These are phyloP conservation scores for Cyclura pinguis DNA, from an alignment of 2,797 vertebrate genomes.

Conservation along the genomic window DNA sequence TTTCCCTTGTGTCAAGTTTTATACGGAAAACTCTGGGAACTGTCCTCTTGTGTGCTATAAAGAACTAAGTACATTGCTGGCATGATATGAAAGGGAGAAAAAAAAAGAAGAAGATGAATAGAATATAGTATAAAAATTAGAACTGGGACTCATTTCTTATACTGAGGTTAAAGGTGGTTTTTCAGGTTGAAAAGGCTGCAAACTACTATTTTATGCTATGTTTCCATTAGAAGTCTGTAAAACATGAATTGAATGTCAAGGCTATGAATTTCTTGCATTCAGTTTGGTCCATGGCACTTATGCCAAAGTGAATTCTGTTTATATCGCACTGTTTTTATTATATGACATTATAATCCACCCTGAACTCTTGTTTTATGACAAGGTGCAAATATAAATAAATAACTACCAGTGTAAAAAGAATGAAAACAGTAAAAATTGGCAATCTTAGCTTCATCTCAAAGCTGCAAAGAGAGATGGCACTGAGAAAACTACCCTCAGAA, in stretches of 20 bases:
- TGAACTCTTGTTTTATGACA: background rate
- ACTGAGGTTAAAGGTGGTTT: too few relatives aligned
- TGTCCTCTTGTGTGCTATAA: background rate
- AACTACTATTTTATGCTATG: background rate
- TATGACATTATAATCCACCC: background rate
- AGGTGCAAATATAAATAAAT: conserved; percentile 1
- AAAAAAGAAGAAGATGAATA: background rate
- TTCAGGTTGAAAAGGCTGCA: background rate
- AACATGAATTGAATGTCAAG: background rate
- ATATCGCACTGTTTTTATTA: background rate
- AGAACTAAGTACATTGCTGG: background rate
- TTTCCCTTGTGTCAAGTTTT: background rate
- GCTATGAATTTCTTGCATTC: background rate
- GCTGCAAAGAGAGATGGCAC: background rate
- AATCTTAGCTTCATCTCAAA: background rate
- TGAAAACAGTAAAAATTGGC: background rate
- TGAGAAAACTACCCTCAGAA: background rate
- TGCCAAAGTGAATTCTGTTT: background rate
- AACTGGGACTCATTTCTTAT: background rate
- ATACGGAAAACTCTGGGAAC: background rate
- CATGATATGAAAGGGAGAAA: background rate
- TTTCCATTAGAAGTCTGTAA: background rate
- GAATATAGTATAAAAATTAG: background rate
- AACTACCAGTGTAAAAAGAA: background rate
- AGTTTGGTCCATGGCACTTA: background rate